phyloP scores from a whole-genome alignment of 2,113 vertebrate species.

The Megalops atlanticus region DNA sequence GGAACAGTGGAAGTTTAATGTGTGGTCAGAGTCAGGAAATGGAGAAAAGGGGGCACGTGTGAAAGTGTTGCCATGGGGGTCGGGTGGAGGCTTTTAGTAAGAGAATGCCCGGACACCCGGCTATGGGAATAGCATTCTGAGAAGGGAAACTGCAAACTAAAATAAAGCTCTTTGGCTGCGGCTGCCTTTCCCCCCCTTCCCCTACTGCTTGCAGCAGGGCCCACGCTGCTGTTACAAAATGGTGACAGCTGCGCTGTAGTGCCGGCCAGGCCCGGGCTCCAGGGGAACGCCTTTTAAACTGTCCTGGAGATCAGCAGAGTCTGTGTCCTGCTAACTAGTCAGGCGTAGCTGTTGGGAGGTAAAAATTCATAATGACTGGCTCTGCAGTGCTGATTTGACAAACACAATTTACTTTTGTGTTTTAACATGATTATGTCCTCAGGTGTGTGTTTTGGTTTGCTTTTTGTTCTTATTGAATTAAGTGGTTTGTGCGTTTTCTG shows the following conservation, averaged over 20 bases:
- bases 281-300: neutral
- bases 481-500: neutral
- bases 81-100: neutral
- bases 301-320: neutral
- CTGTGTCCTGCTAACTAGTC: neutral
- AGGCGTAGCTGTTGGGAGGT: neutral
- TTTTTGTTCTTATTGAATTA: neutral
- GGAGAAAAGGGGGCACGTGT: conserved; percentile 8
- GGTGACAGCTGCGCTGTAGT: conserved; percentile 56
- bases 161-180: neutral
- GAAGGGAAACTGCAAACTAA: neutral
- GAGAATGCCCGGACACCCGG: neutral
- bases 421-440: neutral
- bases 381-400: neutral
- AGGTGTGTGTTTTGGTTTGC: too few relatives aligned
- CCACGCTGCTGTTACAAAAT: conserved; percentile 68
- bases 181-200: neutral
- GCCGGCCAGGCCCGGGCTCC: conserved; percentile 38
- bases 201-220: conserved; percentile 47
- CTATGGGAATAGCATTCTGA: neutral
- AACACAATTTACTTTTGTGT: neutral
- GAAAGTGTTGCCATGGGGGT: neutral
- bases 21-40: neutral
- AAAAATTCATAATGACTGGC: neutral
- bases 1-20: conserved; percentile 29